Base-by-base conservation (phyloP, 1,140 invertebrate genomes). In the Anagrus nilaparvatae region DNA sequence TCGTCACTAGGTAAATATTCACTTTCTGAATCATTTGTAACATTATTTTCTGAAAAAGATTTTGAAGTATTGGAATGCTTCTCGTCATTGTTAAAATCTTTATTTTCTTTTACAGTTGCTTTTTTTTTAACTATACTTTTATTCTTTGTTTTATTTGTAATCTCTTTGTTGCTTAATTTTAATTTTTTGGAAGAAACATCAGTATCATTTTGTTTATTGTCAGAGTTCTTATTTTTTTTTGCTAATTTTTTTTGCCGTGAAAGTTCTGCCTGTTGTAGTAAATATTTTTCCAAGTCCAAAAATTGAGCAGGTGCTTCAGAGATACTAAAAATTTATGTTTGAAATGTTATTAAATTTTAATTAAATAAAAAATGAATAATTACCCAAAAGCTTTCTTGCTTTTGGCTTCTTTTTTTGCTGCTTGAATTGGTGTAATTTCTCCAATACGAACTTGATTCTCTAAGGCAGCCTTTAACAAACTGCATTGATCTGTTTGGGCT, bases 351-450 rank as follows among this genome's bases (percentile, higher is more conserved):
- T 21, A n/a, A n/a, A n/a, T n/a, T n/a, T n/a, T n/a, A n/a, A n/a
- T n/a, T n/a, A n/a, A n/a, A n/a, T n/a, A n/a, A n/a, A n/a, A n/a
- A 10, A 41, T 20, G 17, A 27, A 23, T 28, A 10, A 24, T 34
- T 56, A 59, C 58, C 51, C 46, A 46, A 44, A 19, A 24, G 25
- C 49, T 33, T 36, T 43, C 23, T 47, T 50, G 5, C 29, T 33
- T 28, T 32, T 17, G 27, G 41, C 28, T 65, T 54, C 29, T 61
- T 60, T 43, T 28, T 71, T 73, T 19, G 72, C 49, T 17, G 61
- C 62, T 47, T 62, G 45, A 67, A 81, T 81, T 4, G 79, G 78
- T 29, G 79, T 82, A 68, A 82, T 79, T 54, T 81, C 71, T 35
- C 78, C 79, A 19, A 61, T 58, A 40, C 73, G 63, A 23, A 82